These are phyloP conservation scores for Trichomycterus rosablanca DNA, from an alignment of 2,113 vertebrate genomes.

Conservation along the genomic window DNA sequence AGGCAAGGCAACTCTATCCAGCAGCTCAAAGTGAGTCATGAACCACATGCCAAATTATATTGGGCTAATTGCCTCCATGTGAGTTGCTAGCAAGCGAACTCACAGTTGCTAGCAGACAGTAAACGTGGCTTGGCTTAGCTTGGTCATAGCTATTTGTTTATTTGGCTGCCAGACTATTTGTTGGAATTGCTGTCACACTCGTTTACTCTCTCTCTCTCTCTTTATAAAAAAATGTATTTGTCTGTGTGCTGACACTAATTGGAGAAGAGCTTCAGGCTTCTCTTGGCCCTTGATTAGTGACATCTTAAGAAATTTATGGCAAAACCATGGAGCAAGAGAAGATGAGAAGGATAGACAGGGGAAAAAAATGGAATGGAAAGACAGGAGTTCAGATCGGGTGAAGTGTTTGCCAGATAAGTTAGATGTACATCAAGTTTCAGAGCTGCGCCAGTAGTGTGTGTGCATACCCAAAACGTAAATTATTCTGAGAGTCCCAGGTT, in stretches of 20 bases:
- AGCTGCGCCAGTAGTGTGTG: background rate
- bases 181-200: conserved; percentile 68
- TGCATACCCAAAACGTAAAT: conserved; percentile 8
- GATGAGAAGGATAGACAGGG: conserved; percentile 12
- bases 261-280: conserved; percentile 66
- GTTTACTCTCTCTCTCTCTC: conserved; percentile 56
- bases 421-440: too few relatives aligned
- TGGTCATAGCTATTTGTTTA: conserved; percentile 54
- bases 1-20: too few relatives aligned
- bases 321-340: background rate
- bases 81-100: background rate
- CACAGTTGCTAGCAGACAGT: background rate
- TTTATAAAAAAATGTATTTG: conserved; percentile 60
- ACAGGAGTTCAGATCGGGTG: background rate
- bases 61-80: too few relatives aligned
- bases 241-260: conserved; percentile 72
- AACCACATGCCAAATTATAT: conserved; percentile 33
- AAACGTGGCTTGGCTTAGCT: background rate
- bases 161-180: conserved; percentile 54
- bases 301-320: conserved; percentile 60
- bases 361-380: conserved; percentile 20
- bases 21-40: too few relatives aligned
- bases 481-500: conserved; percentile 54
- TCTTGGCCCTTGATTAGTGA: conserved; percentile 67
- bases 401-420: background rate